Base-by-base conservation (phyloP, 2,888 invertebrate species). In the Linyphia triangularis region DNA sequence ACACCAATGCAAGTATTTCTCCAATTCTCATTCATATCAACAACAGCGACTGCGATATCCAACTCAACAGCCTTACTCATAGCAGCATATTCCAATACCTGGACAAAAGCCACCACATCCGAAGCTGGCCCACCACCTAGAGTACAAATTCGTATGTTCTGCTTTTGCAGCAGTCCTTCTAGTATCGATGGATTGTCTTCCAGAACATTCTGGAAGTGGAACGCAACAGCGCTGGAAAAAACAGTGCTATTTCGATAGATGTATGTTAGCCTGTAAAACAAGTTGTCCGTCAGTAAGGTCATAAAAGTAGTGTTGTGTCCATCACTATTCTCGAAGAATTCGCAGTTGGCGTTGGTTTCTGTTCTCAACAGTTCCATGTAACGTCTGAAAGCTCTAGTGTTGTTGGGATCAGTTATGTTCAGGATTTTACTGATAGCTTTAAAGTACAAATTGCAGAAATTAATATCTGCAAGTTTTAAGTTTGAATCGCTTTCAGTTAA, bases 151-250 rank as follows among this genome's bases (percentile, higher is more conserved):
- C 16, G 57, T 5, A 73, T 7, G 7, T 5, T 4, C 10, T 57
- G 1, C 13, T 73, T 73, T 5, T 24, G n/a, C 5, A 59, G 10
- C 5, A 73, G 7, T 19, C 5, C 33, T 2, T 22, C 5, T 1
- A 57, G 22, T 9, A 30, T 28, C 57, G 5, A 22, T 9, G 22
- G 59, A 57, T 19, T 22, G 1, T 59, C 6, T 19, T 22, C 30
- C 10, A 73, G 30, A 33, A 28, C n/a, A 59, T 73, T 73, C 30
- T 22, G 30, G 19, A 73, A 33, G n/a, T 73, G 73, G 19, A 57
- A 59, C 0, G 28, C 73, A 9, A 73, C 73, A 0, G 73, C 59
- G 13, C 73, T 73, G n/a, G 73, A 57, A 7, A 73, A 19, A 28
- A 73, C n/a, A 2, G 30, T 6, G 22, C 73, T 19, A 22, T 19